Conservation (phyloP, 2,888 invertebrate species). For the Labia minor region DNA sequence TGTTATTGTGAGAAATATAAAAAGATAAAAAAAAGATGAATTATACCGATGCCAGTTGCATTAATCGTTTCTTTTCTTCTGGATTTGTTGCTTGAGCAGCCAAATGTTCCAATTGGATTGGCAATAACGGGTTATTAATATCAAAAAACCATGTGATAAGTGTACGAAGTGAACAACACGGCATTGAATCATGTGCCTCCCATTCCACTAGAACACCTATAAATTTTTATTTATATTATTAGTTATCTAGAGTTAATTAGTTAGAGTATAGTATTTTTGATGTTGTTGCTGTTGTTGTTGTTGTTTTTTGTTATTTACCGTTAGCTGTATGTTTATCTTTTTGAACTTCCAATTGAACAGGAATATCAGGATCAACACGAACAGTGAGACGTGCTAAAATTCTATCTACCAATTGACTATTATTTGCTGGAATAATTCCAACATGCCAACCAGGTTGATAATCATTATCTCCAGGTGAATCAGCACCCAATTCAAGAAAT, state of each 20-base stretch:
- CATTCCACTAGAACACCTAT: slow-evolving; percentile 73
- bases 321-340: slow-evolving; percentile 80
- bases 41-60: slow-evolving; percentile 64
- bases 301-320: too few species aligned
- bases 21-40: too few species aligned
- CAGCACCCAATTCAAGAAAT: neutral
- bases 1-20: too few species aligned
- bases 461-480: slow-evolving; percentile 40
- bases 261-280: too few species aligned
- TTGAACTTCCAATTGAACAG: slow-evolving; percentile 66
- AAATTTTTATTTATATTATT: too few species aligned
- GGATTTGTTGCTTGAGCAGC: slow-evolving; percentile 66
- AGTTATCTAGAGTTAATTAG: too few species aligned
- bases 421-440: slow-evolving; percentile 78
- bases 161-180: slow-evolving; percentile 59
- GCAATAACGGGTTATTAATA: slow-evolving; percentile 81
- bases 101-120: slow-evolving; percentile 70
- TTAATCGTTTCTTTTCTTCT: slow-evolving; percentile 60
- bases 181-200: slow-evolving; percentile 74
- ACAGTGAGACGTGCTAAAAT: slow-evolving; percentile 59
- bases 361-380: slow-evolving; percentile 54
- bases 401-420: slow-evolving; percentile 63
- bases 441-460: slow-evolving; percentile 90
- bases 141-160: slow-evolving; percentile 74
- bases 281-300: too few species aligned